These are phyloP conservation scores for Coturnix japonica DNA, from an alignment of 2,113 vertebrate species.

Conservation along the genomic window DNA sequence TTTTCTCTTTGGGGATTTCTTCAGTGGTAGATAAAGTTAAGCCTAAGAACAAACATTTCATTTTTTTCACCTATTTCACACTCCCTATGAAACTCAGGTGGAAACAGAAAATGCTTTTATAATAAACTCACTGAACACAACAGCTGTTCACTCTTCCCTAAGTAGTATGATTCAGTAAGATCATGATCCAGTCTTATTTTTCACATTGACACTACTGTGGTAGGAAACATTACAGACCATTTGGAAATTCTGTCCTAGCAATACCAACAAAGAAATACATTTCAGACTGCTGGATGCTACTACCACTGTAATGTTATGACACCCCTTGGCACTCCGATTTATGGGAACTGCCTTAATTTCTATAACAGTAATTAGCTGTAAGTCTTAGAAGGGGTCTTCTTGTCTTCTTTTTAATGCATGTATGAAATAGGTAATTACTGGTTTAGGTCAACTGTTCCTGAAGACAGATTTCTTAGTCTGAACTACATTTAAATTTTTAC, in stretches of 20 bases:
- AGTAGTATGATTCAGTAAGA: not conserved
- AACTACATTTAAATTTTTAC: not conserved
- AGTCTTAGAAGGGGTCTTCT: not conserved
- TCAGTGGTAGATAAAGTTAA: conserved; percentile 9
- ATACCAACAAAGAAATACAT: conserved; percentile 6
- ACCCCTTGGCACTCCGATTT: conserved; percentile 54
- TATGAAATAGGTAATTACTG: not conserved
- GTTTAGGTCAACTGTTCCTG: not conserved
- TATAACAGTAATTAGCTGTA: conserved; percentile 18
- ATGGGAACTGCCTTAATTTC: conserved; percentile 25
- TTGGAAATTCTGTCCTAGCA: conserved; percentile 10
- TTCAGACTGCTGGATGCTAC: not conserved
- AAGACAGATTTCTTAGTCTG: not conserved
- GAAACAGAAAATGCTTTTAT: conserved; percentile 13
- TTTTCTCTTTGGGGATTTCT: not conserved
- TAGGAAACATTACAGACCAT: not conserved
- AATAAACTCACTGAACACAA: conserved; percentile 30
- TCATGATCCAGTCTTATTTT: conserved; percentile 33
- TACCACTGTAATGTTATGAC: conserved; percentile 7
- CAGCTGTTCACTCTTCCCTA: conserved; percentile 19
- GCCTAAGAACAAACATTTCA: not conserved
- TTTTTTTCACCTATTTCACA: conserved; percentile 17
- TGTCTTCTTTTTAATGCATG: not conserved
- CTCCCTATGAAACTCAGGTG: not conserved
- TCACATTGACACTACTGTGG: not conserved